Evolutionary conservation across 2,797 vertebrate genomes (phyloP).

Genomic region (Poecilia gillii): DNA sequence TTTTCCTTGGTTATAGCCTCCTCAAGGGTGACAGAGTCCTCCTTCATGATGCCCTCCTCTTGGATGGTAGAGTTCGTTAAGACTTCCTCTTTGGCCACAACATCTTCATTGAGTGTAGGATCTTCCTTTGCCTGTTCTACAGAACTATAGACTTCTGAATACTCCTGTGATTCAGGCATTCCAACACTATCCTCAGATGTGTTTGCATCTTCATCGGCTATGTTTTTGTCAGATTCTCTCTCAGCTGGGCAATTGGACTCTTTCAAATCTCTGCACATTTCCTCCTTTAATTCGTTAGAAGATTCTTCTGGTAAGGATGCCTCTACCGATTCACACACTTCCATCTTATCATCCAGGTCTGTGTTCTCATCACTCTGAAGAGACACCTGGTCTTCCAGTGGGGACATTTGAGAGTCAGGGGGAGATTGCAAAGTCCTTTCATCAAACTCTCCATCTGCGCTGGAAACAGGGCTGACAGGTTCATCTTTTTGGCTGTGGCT

Average conservation of each 20-base stretch:
- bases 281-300: conserved; percentile 25
- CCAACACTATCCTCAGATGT: conserved; percentile 11
- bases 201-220: conserved; percentile 23
- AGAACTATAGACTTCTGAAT: conserved; percentile 9
- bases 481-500: conserved; percentile 29
- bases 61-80: neutral
- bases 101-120: too few relatives aligned
- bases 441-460: conserved; percentile 36
- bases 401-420: conserved; percentile 19
- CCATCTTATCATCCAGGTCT: conserved; percentile 45
- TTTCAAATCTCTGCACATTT: conserved; percentile 21
- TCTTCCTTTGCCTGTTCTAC: neutral
- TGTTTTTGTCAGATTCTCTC: conserved; percentile 16
- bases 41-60: neutral
- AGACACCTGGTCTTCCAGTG: conserved; percentile 43
- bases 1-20: neutral
- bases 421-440: conserved; percentile 18
- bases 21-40: neutral
- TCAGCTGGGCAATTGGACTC: conserved; percentile 15
- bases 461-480: conserved; percentile 2
- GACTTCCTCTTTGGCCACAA: neutral
- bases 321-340: conserved; percentile 33
- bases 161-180: conserved; percentile 1
- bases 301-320: conserved; percentile 28
- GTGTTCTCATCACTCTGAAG: conserved; percentile 26